A percentile compares a stretch with the other conserved stretches of the same genome.
phyloP scores from a whole-genome alignment of 2,888 invertebrate species.

The Apotomis turbidana region DNA sequence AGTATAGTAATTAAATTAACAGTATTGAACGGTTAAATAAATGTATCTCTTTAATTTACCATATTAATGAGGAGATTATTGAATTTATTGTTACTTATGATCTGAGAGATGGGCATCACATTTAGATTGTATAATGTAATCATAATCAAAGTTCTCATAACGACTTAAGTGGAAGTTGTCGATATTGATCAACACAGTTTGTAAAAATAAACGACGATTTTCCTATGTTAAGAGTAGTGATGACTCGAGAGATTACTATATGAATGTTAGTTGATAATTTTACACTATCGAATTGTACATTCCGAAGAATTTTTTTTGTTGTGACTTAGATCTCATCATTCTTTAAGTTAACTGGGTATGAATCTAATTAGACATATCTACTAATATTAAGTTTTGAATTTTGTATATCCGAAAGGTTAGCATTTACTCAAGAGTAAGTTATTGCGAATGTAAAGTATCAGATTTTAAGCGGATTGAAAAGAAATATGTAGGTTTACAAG shows the following conservation, averaged over 20 bases:
- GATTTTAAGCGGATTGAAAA: too few species aligned
- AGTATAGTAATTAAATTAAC: too few species aligned
- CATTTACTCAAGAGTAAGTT: neutral
- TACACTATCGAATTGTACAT: constrained; percentile 4
- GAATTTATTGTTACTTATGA: too few species aligned
- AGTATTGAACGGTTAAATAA: too few species aligned
- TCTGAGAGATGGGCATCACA: too few species aligned
- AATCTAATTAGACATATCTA: constrained; percentile 35
- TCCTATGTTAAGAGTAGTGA: neutral
- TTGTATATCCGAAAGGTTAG: neutral
- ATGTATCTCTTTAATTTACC: too few species aligned
- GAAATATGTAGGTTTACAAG: too few species aligned
- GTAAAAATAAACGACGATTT: too few species aligned
- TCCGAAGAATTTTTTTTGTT: constrained; percentile 16
- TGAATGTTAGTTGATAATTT: neutral
- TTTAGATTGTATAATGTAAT: too few species aligned
- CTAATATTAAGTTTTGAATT: constrained; percentile 13
- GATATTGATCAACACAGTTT: too few species aligned
- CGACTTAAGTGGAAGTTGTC: neutral
- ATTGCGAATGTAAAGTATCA: neutral
- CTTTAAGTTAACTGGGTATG: constrained; percentile 26
- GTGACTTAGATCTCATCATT: constrained; percentile 17
- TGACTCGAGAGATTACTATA: neutral
- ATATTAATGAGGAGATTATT: too few species aligned
- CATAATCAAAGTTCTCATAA: too few species aligned